Conservation (phyloP, 2,888 invertebrate species). For the Tenthredo scrophulariae region DNA sequence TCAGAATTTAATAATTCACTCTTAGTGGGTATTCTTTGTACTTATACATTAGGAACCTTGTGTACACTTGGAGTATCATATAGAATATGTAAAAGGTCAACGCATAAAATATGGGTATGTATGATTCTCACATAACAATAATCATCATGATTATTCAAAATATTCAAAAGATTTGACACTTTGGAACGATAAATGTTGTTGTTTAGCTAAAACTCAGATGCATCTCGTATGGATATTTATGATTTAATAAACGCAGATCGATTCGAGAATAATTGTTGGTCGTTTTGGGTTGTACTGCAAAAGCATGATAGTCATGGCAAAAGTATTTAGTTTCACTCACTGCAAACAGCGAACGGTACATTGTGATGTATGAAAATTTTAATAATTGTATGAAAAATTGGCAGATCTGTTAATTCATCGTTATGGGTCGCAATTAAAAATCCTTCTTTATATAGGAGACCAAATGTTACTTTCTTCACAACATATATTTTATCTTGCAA, state of each 20-base stretch:
- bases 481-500: neutral
- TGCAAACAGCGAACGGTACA: conserved; percentile 6
- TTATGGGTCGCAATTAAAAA: neutral
- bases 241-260: neutral
- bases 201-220: neutral
- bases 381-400: neutral
- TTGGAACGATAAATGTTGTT: neutral
- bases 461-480: conserved; percentile 6
- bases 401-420: neutral
- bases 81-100: no score
- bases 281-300: conserved; percentile 1
- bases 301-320: conserved; percentile 10
- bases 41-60: no score
- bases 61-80: no score
- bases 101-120: no score
- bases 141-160: neutral
- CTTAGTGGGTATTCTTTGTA: no score
- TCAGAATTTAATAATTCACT: no score
- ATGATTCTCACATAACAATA: no score
- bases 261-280: conserved; percentile 6
- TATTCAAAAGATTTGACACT: conserved; percentile 9
- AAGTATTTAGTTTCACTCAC: conserved; percentile 13
- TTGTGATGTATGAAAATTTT: conserved; percentile 14
- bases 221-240: conserved; percentile 7
- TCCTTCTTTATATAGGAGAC: conserved; percentile 1